Base-by-base conservation (phyloP, 2,113 vertebrate species). In the Zosterops pallidus region DNA sequence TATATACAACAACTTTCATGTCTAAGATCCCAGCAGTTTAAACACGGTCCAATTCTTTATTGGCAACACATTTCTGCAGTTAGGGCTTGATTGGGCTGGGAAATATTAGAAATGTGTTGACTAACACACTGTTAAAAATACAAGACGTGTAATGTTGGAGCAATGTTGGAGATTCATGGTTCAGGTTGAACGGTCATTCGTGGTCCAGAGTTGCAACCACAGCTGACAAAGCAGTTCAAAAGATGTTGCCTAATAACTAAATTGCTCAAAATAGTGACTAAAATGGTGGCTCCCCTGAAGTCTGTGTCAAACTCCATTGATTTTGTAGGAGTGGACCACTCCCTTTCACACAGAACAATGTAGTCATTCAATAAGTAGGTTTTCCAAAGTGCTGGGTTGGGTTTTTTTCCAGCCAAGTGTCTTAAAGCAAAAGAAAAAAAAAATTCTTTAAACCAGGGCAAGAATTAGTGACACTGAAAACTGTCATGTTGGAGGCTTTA, bases 381-480 rank as follows among this genome's bases (percentile, higher is more conserved):
- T 83, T 90, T 76, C 67, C 39, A 56, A 74, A 92, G 63, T 15
- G 13, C 2, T 37, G 41, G 21, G 4, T 5, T 75, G 23, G 11
- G 13, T 4, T 28, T 6, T 42, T 22, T n/a, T 79, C 23, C 20
- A 39, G 59, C 56, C 55, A 80, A 91, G 6, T 59, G 57, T 84
- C 86, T 89, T 76, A n/a, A 78, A 70, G 56, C 6, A 49, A 86
- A 20, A 92, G 94, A 82, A 90, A 60, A 24, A 37, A 37, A 59
- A 17, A 35, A 26, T 37, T 15, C 76, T 71, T 78, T 53, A 65
- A 94, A 44, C 28, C 63, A 28, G 44, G 47, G 59, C 71, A 89
- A 81, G 92, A 93, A 74, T 67, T 64, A 79, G 89, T 83, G 91
- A 79, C 70, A 89, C 26, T 90, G 86, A 79, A 89, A 94, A 80